Percentiles rank a stretch among this genome's conserved stretches.
Evolutionary conservation across 2,797 vertebrate species (phyloP).

Genomic region (Thamnophis elegans): DNA sequence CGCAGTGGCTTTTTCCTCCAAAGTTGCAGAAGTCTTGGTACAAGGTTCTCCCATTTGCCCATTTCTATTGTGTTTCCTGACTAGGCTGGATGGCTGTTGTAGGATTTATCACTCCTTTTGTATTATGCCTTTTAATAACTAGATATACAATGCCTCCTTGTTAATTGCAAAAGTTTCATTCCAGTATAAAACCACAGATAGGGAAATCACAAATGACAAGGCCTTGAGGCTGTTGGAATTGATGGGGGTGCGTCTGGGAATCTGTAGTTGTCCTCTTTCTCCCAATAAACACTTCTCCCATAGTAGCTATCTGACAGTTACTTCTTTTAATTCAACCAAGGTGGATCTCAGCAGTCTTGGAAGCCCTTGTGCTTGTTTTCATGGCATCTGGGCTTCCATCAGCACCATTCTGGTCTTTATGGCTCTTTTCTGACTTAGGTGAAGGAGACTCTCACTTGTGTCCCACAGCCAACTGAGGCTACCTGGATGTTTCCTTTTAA

Average conservation of each 20-base stretch:
- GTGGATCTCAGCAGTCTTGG: not conserved
- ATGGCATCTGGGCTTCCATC: not conserved
- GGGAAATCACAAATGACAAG: not conserved
- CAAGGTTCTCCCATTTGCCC: not conserved
- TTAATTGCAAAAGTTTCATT: not conserved
- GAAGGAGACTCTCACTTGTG: not conserved
- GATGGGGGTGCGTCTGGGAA: not conserved
- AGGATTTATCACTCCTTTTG: not conserved
- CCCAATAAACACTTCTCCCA: not conserved
- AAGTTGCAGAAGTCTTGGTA: not conserved
- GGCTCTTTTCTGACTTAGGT: not conserved
- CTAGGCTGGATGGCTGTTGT: not conserved
- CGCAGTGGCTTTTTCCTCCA: not conserved
- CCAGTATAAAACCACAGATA: not conserved
- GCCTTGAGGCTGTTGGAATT: not conserved
- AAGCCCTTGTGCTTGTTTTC: not conserved
- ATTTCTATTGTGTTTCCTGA: not conserved
- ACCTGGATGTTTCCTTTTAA: not conserved
- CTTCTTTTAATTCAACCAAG: not conserved
- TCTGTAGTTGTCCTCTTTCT: not conserved
- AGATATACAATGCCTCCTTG: not conserved
- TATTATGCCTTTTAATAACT: not conserved
- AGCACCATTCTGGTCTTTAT: not conserved
- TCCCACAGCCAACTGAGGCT: not conserved
- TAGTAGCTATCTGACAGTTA: not conserved